Conservation (phyloP, 2,888 invertebrate genomes). For the Dioctria rufipes region DNA sequence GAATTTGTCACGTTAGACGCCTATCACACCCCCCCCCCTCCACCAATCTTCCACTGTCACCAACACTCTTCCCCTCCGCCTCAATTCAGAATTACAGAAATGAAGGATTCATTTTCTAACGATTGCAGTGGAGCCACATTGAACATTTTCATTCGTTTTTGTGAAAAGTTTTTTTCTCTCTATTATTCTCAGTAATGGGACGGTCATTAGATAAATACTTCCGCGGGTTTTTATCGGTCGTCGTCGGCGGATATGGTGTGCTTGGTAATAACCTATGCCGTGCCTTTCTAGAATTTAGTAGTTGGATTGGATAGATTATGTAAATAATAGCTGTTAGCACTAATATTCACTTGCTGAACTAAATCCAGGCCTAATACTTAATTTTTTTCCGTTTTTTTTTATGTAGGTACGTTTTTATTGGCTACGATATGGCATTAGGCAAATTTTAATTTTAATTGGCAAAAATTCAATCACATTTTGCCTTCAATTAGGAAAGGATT, state of each 20-base stretch:
- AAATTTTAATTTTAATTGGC: too few species aligned
- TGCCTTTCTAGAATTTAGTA: constrained; percentile 4
- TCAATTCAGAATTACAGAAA: not conserved
- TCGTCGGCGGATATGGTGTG: not conserved
- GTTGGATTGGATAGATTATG: not conserved
- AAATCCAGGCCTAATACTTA: not conserved
- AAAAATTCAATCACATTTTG: too few species aligned
- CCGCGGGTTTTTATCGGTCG: constrained; percentile 19
- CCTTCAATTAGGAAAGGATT: too few species aligned
- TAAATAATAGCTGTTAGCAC: constrained; percentile 24
- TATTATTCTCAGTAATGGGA: constrained; percentile 22
- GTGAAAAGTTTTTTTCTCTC: constrained; percentile 27
- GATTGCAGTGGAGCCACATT: not conserved
- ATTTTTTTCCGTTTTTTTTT: too few species aligned
- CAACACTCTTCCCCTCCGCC: too few species aligned
- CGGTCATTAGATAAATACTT: constrained; percentile 48
- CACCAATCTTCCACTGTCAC: too few species aligned
- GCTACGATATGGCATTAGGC: not conserved
- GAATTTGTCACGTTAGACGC: constrained; percentile 68
- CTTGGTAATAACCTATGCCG: constrained; percentile 23
- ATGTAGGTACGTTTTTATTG: not conserved
- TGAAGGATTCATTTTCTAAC: constrained; percentile 20
- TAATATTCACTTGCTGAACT: constrained; percentile 31
- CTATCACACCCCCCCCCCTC: constrained; percentile 8
- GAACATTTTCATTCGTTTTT: constrained; percentile 42